Conservation (phyloP, 2,113 vertebrate genomes). For the Nannobrachium achirus region DNA sequence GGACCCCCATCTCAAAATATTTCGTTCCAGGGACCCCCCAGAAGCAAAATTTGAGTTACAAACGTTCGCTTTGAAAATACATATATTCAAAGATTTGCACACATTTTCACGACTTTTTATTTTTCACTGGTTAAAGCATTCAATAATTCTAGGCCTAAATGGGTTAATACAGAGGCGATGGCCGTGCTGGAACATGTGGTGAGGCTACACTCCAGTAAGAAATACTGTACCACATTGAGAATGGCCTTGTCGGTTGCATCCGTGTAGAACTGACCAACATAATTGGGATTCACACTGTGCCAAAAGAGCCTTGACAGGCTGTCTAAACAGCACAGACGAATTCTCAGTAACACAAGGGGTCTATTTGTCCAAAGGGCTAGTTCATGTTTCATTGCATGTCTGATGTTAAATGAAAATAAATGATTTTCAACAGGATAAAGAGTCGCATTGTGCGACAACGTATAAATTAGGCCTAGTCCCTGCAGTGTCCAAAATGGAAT, state of each 20-base stretch:
- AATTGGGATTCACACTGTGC: constrained; percentile 31
- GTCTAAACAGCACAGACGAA: constrained; percentile 39
- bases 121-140: too few relatives aligned
- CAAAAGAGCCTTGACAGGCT: constrained; percentile 36
- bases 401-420: too few relatives aligned
- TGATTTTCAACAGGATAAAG: too few relatives aligned
- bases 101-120: too few relatives aligned
- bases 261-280: constrained; percentile 44
- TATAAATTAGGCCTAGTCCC: too few relatives aligned
- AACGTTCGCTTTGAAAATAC: too few relatives aligned
- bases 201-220: constrained; percentile 33
- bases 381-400: background rate
- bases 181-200: constrained; percentile 17
- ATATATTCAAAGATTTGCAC: too few relatives aligned
- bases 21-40: too few relatives aligned
- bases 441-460: too few relatives aligned
- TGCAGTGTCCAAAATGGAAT: constrained; percentile 26
- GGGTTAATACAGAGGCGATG: constrained; percentile 34
- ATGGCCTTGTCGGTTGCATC: constrained; percentile 21
- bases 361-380: constrained; percentile 15
- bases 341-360: constrained; percentile 15
- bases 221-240: constrained; percentile 25
- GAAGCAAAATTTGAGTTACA: too few relatives aligned
- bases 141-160: too few relatives aligned
- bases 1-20: too few relatives aligned